Evolutionary conservation across 2,888 invertebrate species (phyloP).

Genomic region (Pterobdella sp.): DNA sequence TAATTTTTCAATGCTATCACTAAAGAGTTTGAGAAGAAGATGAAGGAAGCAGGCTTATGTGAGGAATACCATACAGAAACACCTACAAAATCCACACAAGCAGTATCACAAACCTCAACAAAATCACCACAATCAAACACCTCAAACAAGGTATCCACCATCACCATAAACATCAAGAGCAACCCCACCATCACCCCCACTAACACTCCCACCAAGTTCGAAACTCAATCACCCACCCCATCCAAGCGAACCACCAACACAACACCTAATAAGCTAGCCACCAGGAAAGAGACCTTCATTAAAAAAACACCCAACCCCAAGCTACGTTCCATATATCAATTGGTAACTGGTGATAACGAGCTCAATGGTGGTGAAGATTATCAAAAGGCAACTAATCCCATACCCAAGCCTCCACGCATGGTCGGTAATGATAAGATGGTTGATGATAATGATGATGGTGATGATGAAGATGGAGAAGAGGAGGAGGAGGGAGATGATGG

Average conservation of each 20-base stretch:
- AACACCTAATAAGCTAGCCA: too few relatives aligned
- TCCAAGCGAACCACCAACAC: too few relatives aligned
- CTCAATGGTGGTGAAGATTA: neutral
- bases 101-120: conserved; percentile 6
- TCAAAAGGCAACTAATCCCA: conserved; percentile 23
- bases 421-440: conserved; percentile 18
- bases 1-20: neutral
- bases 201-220: too few relatives aligned
- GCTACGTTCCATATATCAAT: too few relatives aligned
- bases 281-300: too few relatives aligned
- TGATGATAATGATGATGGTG: conserved; percentile 34
- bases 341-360: neutral
- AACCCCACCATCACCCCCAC: neutral
- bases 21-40: neutral
- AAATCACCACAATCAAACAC: neutral
- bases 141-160: neutral
- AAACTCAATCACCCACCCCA: too few relatives aligned
- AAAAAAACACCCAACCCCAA: too few relatives aligned
- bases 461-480: conserved; percentile 62
- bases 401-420: conserved; percentile 9
- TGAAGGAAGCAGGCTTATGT: neutral
- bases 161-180: conserved; percentile 12
- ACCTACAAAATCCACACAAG: neutral
- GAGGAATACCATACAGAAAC: conserved; percentile 2
- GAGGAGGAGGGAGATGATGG: conserved; percentile 30